Evolutionary conservation across 2,888 invertebrate species (phyloP), one percentile per base, ranked within the genome.

Genomic region (Lissocephala sabroskyi): DNA sequence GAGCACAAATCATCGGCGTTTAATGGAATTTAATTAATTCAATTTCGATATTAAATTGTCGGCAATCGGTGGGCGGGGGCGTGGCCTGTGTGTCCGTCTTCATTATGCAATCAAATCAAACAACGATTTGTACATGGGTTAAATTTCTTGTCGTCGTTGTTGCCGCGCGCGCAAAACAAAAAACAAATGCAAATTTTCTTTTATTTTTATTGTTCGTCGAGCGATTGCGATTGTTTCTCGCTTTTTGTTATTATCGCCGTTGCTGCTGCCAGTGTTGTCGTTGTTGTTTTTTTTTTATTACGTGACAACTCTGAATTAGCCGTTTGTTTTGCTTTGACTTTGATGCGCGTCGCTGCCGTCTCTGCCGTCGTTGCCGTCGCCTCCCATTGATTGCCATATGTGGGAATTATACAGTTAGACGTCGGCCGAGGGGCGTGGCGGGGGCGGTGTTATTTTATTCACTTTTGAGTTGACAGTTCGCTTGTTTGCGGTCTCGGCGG

Each of bases 31-130:
- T 53, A 65, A 62, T 71, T 65, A 66, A 66, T 70, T 62, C 66
- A 47, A 59, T 53, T 60, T 11, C 55, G 45, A 53, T 49, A 60
- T 64, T 62, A 66, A 64, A 66, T 70, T 70, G 66, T 53, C 63
- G 66, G 59, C 66, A n/a, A 64, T 74, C 70, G 56, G 49, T n/a
- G 17, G 17, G 37, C 19, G 37, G 37, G 17, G 37, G 17, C n/a
- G 16, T 18, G 18, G 30, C 7, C n/a, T 23, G 23, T 14, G 29
- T 40, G 23, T 63, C 65, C 65, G 58, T 61, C 65, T 65, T 63
- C 73, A 65, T 70, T 70, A 70, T 51, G 56, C 68, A 70, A 70
- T 70, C 70, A 63, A 70, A 68, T 73, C 63, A 68, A 73, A 70
- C 62, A 68, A 40, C 68, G 58, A 71, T 73, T 73, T 67, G 65